A percentile compares a stretch with the other conserved stretches of the same genome.
Evolutionary conservation across 2,797 vertebrate species (phyloP).

Genomic region (Margarornis squamiger): DNA sequence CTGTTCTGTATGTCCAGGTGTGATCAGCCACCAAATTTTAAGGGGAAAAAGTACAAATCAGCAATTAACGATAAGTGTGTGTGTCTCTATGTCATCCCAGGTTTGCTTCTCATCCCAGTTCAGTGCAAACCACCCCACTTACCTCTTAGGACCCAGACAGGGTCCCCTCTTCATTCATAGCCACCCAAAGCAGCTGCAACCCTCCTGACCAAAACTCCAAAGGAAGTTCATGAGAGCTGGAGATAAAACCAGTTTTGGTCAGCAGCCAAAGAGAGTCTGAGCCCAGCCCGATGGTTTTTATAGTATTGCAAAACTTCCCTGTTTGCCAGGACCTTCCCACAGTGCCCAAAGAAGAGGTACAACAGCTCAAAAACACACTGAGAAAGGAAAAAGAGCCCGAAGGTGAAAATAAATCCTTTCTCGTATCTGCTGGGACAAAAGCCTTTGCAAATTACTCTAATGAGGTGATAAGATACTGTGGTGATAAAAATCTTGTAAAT

Average conservation of each 20-base stretch:
- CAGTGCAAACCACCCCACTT: not conserved
- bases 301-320: not conserved
- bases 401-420: not conserved
- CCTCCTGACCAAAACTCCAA: not conserved
- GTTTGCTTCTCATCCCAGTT: not conserved
- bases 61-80: not conserved
- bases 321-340: not conserved
- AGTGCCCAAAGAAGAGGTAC: not conserved
- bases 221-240: conserved; percentile 4
- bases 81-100: rapidly evolving
- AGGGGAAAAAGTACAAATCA: rapidly evolving
- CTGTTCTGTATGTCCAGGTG: not conserved
- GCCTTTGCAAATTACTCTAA: not conserved
- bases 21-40: not conserved
- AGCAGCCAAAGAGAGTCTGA: not conserved
- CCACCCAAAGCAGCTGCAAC: not conserved
- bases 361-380: not conserved
- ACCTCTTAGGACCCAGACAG: not conserved
- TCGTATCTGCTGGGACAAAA: not conserved
- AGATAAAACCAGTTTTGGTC: conserved; percentile 31
- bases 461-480: not conserved
- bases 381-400: not conserved
- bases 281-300: not conserved
- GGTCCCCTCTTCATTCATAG: not conserved
- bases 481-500: conserved; percentile 22